A percentile compares a stretch with the other conserved stretches of the same genome.
Conservation (phyloP, 2,888 invertebrate species). For the Pharmacophagus antenor region DNA sequence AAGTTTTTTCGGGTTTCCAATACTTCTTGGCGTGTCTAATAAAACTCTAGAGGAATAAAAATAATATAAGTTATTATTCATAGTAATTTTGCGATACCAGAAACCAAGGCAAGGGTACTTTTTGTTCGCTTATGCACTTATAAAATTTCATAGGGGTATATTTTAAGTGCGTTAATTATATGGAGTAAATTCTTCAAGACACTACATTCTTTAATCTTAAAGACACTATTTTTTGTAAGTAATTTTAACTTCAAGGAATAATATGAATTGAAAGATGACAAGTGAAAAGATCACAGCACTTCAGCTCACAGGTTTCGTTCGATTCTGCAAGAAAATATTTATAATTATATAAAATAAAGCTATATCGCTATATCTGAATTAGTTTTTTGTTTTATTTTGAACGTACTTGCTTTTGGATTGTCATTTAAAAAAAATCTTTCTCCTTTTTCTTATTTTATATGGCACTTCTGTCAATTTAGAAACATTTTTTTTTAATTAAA, state of each 20-base stretch:
- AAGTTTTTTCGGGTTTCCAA: not conserved
- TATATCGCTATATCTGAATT: no score
- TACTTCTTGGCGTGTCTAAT: not conserved
- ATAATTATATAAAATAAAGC: no score
- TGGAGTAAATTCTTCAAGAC: not conserved
- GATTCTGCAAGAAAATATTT: no score
- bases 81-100: slow-evolving; percentile 7
- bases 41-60: not conserved
- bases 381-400: no score
- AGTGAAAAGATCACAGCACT: no score
- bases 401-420: no score
- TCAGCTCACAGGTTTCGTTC: not conserved
- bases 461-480: no score
- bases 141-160: slow-evolving; percentile 25
- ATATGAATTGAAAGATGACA: not conserved
- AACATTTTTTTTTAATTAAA: no score
- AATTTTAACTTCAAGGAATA: not conserved
- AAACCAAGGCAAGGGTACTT: slow-evolving; percentile 3
- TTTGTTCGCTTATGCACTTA: slow-evolving; percentile 13
- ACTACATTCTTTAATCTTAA: not conserved
- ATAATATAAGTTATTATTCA: not conserved
- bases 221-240: not conserved
- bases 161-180: slow-evolving; percentile 17
- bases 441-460: no score
- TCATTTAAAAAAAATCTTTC: no score